These are phyloP conservation scores for Dryas iulia DNA, from an alignment of 1,140 invertebrate species.

Conservation along the genomic window DNA sequence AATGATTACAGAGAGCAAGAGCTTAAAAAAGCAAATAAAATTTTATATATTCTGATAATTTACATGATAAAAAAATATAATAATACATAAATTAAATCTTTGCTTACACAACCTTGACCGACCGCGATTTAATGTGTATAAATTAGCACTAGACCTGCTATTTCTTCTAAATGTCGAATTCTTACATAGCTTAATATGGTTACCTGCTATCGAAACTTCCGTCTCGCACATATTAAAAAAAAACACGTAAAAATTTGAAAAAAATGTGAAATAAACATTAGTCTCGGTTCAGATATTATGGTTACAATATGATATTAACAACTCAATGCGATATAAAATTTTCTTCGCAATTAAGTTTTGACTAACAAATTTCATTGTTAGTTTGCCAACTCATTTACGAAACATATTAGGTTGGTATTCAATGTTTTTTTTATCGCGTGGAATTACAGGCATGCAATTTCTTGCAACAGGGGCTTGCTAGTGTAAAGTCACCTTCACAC, in stretches of 20 bases:
- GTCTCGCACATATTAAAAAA: not conserved
- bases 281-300: not conserved
- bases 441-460: conserved; percentile 29
- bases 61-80: conserved; percentile 11
- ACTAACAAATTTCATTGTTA: conserved; percentile 11
- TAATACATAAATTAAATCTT: conserved; percentile 11
- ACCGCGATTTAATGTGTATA: conserved; percentile 18
- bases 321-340: not conserved
- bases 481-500: conserved; percentile 21
- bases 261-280: not conserved
- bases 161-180: conserved; percentile 18
- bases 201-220: not conserved
- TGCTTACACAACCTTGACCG: conserved; percentile 23
- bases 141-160: conserved; percentile 16
- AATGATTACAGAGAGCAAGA: not conserved
- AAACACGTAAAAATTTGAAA: not conserved
- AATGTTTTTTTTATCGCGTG: conserved; percentile 26
- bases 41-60: not conserved
- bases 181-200: not conserved
- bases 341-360: conserved; percentile 1
- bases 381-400: conserved; percentile 20
- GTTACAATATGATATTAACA: not conserved
- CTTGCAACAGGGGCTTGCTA: conserved; percentile 3
- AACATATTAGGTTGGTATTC: conserved; percentile 19
- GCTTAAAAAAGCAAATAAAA: not conserved